Base-by-base conservation (phyloP, 2,797 vertebrate genomes). In the Odontamblyopus rebecca region DNA sequence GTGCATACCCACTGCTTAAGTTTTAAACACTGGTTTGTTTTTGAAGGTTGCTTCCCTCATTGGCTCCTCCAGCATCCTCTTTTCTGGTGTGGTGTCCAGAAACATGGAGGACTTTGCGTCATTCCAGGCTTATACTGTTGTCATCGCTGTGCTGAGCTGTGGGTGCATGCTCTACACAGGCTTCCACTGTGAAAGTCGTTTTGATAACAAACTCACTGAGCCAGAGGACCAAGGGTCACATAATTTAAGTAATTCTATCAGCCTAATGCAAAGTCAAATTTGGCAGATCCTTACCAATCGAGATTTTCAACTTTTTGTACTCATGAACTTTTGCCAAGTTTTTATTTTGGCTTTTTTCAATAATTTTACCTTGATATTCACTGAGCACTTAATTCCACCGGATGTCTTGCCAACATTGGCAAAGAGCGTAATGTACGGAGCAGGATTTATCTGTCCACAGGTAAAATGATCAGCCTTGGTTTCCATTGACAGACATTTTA, bases 351-450 rank as follows among this genome's bases (percentile, higher is more conserved):
- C 95, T 19, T 96, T 97, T 88, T 95, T 95, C 76, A 96, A 81
- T 87, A 98, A 97, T 89, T 98, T 99, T 75, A 95, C 96, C 85
- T 93, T 98, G 85, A 98, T 98, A 78, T 97, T 97, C 75, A 84
- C 88, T 0, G 96, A 98, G 76, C 94, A 94, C 75, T 94, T 98
- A 70, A 96, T 98, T 85, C 96, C 96, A 6, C 83, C 79, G 6
- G 78, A 95, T 30, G 89, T 88, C 56, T 93, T 98, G 69, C 93
- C 96, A 6, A 91, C 95, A 1, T 84, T 93, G 60, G 9, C 93
- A 61, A 95, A 92, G 89, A 97, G 96, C 67, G 0, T 97, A 78
- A 95, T 97, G 94, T 98, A 96, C 0, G 95, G 95, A 82, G 95
- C 95, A 1, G 95, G 95, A 76, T 98, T 97, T 88, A 96, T 97